A percentile compares a stretch with the other conserved stretches of the same genome.
These are phyloP conservation scores for Phortica okadai DNA, from an alignment of 2,888 invertebrate genomes.

Conservation along the genomic window DNA sequence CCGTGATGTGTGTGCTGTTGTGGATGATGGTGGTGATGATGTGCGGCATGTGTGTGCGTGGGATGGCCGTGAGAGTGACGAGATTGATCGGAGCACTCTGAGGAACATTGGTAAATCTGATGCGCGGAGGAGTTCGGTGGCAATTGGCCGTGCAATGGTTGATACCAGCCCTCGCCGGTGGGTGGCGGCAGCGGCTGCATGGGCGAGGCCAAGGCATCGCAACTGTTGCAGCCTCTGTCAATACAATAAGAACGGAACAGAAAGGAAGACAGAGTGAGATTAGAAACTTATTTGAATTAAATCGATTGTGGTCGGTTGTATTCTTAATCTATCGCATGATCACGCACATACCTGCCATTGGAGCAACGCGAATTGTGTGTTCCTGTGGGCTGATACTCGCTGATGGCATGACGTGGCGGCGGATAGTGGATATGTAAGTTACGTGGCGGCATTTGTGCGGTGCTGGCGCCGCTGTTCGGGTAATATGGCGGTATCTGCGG, in stretches of 20 bases:
- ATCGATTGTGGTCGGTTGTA: not conserved
- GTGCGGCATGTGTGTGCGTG: slow-evolving; percentile 44
- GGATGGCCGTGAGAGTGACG: slow-evolving; percentile 63
- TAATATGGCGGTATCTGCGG: slow-evolving; percentile 75
- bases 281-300: not conserved
- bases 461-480: slow-evolving; percentile 61
- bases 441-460: slow-evolving; percentile 64
- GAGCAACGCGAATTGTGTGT: slow-evolving; percentile 72
- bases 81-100: slow-evolving; percentile 77
- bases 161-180: slow-evolving; percentile 73
- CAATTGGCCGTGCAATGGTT: slow-evolving; percentile 69
- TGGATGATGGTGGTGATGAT: slow-evolving; percentile 47
- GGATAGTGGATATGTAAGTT: slow-evolving; percentile 76
- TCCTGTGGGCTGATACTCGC: slow-evolving; percentile 75
- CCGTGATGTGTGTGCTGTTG: slow-evolving; percentile 39
- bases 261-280: slow-evolving; percentile 3
- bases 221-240: slow-evolving; percentile 74
- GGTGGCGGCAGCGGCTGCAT: slow-evolving; percentile 72
- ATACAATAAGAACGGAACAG: slow-evolving; percentile 6
- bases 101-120: slow-evolving; percentile 77
- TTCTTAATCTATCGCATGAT: too few relatives aligned
- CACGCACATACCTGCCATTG: slow-evolving; percentile 63
- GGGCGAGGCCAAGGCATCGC: slow-evolving; percentile 75
- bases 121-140: slow-evolving; percentile 68
- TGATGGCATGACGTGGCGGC: slow-evolving; percentile 74